Evolutionary conservation across 1,140 invertebrate species (phyloP), one percentile per base, ranked within the genome.

Genomic region (Bombyx mandarina): DNA sequence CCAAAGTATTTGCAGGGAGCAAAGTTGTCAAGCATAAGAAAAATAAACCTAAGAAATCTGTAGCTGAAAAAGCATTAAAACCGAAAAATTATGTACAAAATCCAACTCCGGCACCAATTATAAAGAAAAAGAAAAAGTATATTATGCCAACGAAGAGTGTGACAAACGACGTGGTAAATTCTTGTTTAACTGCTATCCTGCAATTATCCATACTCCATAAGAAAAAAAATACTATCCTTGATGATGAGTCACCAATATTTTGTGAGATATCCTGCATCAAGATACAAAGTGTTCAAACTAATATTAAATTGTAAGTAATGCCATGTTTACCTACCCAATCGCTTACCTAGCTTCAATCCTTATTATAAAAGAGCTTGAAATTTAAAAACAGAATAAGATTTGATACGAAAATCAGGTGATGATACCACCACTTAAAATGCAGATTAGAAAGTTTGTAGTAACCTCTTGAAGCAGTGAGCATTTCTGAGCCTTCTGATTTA

Each of bases 241-340:
- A 80, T 49, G 75, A 80, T 46, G 83, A 86, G 67, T 75, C 67
- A 54, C 67, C 73, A 54, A 80, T 86, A 63, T 86, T 86, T 71
- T 71, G 74, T 48, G 81, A 86, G 73, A 74, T 86, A 12, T 67
- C 75, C 18, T 79, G 77, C 52, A 83, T 86, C 43, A 84, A 84
- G 75, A 80, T 86, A 57, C 76, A 79, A 63, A 77, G 75, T 53
- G 61, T 62, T 9, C 74, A 57, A 63, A 75, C 72, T 43, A 84
- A 80, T 58, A 58, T 84, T 2, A 82, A 75, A 62, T 71, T 86
- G 82, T 86, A 73, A 76, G 82, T 77, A 57, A 7, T 53, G 10
- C 43, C 47, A 35, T 22, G 7, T 43, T 4, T n/a, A 35, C 3
- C 6, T 26, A 5, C 9, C 3, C 44, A 44, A n/a, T 26, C 9